Conservation (phyloP, 2,888 invertebrate species). For the Bellardia pandia region DNA sequence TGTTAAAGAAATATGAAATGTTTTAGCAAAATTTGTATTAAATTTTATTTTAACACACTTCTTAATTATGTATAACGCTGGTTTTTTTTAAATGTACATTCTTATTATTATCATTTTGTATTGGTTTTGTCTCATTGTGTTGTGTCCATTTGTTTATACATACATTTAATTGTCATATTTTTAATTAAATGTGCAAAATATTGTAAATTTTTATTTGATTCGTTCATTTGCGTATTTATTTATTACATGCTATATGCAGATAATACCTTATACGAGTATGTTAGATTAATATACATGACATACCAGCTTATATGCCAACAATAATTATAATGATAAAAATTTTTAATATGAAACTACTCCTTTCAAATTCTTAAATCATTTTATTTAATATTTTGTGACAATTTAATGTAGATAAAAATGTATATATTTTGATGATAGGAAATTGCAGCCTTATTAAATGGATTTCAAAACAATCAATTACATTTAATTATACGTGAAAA, state of each 20-base stretch:
- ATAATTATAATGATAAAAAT: not conserved
- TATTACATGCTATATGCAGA: constrained; percentile 11
- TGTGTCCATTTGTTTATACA: not conserved
- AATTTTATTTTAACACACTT: too few relatives aligned
- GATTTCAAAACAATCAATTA: too few relatives aligned
- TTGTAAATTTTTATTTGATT: not conserved
- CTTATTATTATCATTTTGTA: not conserved
- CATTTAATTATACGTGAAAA: too few relatives aligned
- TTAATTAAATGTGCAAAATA: constrained; percentile 32
- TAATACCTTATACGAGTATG: not conserved
- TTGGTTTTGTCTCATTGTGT: not conserved
- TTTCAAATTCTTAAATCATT: too few relatives aligned
- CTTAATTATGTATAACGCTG: too few relatives aligned
- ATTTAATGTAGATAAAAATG: too few relatives aligned
- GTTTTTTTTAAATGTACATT: not conserved
- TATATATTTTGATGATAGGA: too few relatives aligned
- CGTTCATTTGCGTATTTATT: not conserved
- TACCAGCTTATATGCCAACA: not conserved
- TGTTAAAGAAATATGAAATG: too few relatives aligned
- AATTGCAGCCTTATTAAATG: too few relatives aligned
- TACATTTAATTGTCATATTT: constrained; percentile 33
- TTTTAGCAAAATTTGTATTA: too few relatives aligned
- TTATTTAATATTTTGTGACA: too few relatives aligned
- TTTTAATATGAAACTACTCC: too few relatives aligned
- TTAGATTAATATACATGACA: constrained; percentile 32